A percentile compares a stretch with the other conserved stretches of the same genome.
These are phyloP conservation scores for Monochamus alternatus DNA, from an alignment of 2,888 invertebrate species.

Conservation along the genomic window DNA sequence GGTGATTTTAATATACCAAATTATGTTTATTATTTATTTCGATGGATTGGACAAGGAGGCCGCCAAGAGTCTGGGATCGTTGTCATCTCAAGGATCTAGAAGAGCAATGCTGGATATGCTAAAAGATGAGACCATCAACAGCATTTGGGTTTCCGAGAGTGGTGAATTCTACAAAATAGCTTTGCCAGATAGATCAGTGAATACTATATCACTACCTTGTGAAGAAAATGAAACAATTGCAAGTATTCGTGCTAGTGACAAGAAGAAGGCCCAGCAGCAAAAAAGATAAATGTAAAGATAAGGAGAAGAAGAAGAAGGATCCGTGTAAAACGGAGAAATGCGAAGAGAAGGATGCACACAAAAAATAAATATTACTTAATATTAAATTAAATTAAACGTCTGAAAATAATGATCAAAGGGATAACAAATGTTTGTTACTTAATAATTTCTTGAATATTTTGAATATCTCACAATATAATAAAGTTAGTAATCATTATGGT, in stretches of 20 bases:
- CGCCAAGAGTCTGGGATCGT: constrained; percentile 58
- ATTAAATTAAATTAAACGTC: too few relatives aligned
- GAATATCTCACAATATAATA: neutral
- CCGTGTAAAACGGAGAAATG: constrained; percentile 26
- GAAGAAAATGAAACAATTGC: too few relatives aligned
- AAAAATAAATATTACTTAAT: too few relatives aligned
- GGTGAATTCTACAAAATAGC: too few relatives aligned
- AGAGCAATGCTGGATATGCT: too few relatives aligned
- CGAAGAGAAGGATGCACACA: constrained; percentile 1
- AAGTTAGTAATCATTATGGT: neutral
- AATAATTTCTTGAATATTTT: neutral
- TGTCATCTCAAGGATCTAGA: constrained; percentile 62
- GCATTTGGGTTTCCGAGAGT: too few relatives aligned
- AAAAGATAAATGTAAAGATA: constrained; percentile 49
- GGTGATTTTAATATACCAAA: neutral
- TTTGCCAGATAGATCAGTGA: too few relatives aligned
- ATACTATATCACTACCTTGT: too few relatives aligned
- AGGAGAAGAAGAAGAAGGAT: constrained; percentile 39
- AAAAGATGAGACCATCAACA: too few relatives aligned
- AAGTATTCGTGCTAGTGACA: constrained; percentile 42
- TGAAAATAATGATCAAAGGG: neutral
- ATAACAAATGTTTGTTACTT: neutral
- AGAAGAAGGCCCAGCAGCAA: constrained; percentile 44
- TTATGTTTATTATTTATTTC: constrained; percentile 33
- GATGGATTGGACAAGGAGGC: constrained; percentile 58